These are phyloP conservation scores for Steinernema feltiae DNA, from an alignment of 1,140 invertebrate genomes.

Conservation along the genomic window DNA sequence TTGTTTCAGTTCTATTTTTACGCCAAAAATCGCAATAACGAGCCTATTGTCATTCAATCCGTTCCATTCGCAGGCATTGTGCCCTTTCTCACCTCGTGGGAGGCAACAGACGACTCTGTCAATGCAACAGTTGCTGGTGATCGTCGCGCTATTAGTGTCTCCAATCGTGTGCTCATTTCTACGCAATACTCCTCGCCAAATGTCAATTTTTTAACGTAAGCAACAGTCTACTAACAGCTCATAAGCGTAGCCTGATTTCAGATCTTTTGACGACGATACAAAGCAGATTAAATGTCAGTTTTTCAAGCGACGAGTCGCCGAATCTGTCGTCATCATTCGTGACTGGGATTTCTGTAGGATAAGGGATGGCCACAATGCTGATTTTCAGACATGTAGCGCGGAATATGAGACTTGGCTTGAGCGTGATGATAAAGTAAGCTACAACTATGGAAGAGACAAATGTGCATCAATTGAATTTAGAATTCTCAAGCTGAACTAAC, in stretches of 20 bases:
- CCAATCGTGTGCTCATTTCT: neutral
- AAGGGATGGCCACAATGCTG: neutral
- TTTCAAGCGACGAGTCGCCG: neutral
- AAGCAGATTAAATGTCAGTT: neutral
- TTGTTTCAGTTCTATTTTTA: conserved; percentile 9
- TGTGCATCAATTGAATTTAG: too few species aligned
- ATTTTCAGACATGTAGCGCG: neutral
- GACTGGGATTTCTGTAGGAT: neutral
- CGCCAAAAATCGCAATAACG: neutral
- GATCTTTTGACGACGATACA: neutral
- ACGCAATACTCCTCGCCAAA: neutral
- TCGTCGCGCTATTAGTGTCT: neutral
- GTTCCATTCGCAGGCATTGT: neutral
- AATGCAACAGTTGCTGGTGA: neutral
- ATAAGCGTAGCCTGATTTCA: neutral
- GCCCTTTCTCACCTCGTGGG: too few species aligned
- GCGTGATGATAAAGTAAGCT: too few species aligned
- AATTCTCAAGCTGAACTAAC: too few species aligned
- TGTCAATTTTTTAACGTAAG: neutral
- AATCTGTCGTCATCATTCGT: neutral
- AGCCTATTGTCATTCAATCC: neutral
- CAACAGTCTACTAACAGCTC: neutral
- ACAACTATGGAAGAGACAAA: too few species aligned
- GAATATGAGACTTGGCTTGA: too few species aligned
- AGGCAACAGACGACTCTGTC: neutral